Conservation (phyloP, 1,140 invertebrate genomes). For the Pseudomyrmex cubaensis region DNA sequence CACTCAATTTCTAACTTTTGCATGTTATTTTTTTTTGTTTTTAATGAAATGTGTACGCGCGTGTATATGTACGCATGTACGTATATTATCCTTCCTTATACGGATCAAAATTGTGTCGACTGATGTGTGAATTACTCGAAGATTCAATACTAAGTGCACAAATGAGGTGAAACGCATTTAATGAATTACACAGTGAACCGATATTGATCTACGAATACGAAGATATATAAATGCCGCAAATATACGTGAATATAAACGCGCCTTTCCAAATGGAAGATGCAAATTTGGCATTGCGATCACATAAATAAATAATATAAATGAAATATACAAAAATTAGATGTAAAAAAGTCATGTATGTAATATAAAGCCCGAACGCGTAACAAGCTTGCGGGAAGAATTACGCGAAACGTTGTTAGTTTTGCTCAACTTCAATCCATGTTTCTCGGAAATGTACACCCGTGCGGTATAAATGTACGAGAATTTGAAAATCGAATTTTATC, state of each 20-base stretch:
- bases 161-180: conserved; percentile 41
- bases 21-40: too few species aligned
- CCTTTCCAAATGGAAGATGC: conserved; percentile 43
- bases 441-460: conserved; percentile 18
- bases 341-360: conserved; percentile 39
- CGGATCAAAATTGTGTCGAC: too few species aligned
- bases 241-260: conserved; percentile 32
- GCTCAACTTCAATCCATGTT: conserved; percentile 19
- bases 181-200: background rate
- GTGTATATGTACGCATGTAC: too few species aligned
- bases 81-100: too few species aligned
- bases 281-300: conserved; percentile 34
- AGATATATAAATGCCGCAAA: conserved; percentile 35
- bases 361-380: conserved; percentile 19
- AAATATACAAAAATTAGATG: conserved; percentile 37
- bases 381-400: conserved; percentile 47
- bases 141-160: too few species aligned
- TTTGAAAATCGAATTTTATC: conserved; percentile 15
- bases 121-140: too few species aligned
- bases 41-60: too few species aligned
- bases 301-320: conserved; percentile 48
- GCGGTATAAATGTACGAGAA: conserved; percentile 11
- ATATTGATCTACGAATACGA: background rate
- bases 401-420: background rate
- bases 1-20: conserved; percentile 3